Evolutionary conservation across 2,113 vertebrate genomes (phyloP), one percentile per base, ranked within the genome.

Genomic region (Ahaetulla prasina): DNA sequence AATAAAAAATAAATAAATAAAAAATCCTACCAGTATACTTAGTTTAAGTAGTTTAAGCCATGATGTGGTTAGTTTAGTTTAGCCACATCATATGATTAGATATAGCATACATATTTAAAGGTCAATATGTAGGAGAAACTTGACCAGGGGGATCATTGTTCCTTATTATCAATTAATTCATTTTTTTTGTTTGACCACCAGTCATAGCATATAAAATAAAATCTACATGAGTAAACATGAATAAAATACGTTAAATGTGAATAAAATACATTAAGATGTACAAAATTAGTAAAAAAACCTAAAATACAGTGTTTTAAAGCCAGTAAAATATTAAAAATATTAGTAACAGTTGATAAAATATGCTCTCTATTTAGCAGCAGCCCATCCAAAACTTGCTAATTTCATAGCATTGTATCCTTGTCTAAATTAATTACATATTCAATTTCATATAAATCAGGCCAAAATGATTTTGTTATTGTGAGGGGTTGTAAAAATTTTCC

Each of bases 81-180:
- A n/a, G 14, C 93, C 94, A 68, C 0, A 35, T 90, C 87, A 87
- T 57, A 10, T 7, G 52, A 91, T 57, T 9, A 90, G 0, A 84
- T 27, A 47, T 92, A 84, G 74, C 47, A 86, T 2, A 0, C 12
- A 45, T 0, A 87, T 74, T 60, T 84, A 91, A 94, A 97, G 92
- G 92, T 93, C 87, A 30, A 0, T 12, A 92, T 92, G 54, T 2
- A 87, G 91, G 92, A 80, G 57, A 89, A 89, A 92, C 90, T 89
- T 93, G 94, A 95, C 93, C 95, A 27, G 94, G 94, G 89, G 93
- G 95, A n/a, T 94, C 93, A 90, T 92, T 94, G 30, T 95, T 85
- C 1, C 3, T 90, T 86, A 5, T 39, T 89, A 30, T 87, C 57
- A 63, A 30, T 27, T 30, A 27, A 60, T 63, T 63, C 57, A 4